Conservation (phyloP, 2,888 invertebrate genomes). For the Melieria crassipennis region DNA sequence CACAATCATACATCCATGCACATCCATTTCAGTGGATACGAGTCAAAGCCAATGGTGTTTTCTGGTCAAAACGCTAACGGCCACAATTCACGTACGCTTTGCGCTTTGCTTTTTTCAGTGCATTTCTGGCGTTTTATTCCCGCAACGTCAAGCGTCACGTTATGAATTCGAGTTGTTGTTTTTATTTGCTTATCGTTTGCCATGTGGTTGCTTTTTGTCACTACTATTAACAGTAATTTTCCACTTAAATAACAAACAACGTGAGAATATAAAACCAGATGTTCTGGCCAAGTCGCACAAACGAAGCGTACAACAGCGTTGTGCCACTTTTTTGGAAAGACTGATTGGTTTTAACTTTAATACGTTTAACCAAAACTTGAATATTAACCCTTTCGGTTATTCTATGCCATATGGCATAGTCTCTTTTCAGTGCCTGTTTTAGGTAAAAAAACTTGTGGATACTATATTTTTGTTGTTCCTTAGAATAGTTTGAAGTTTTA, state of each 20-base stretch:
- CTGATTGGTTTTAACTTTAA: too few species aligned
- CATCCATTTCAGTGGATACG: too few species aligned
- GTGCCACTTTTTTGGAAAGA: too few species aligned
- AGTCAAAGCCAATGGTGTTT: conserved; percentile 1
- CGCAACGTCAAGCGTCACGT: background rate
- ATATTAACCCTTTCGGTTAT: too few species aligned
- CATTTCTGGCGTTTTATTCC: background rate
- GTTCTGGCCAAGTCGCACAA: too few species aligned
- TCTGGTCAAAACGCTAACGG: conserved; percentile 14
- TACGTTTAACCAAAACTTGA: too few species aligned
- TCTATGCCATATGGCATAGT: too few species aligned
- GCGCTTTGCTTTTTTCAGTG: background rate
- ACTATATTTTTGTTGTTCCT: too few species aligned
- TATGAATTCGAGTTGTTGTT: background rate
- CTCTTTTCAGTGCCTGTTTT: too few species aligned
- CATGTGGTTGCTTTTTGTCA: conserved; percentile 25
- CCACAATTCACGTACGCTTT: conserved; percentile 1
- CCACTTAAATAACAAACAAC: conserved; percentile 45
- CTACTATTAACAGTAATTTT: conserved; percentile 41
- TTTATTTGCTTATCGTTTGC: background rate
- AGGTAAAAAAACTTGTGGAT: too few species aligned
- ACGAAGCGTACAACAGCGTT: too few species aligned
- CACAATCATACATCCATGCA: background rate
- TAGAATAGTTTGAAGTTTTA: too few species aligned
- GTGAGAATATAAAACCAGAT: conserved; percentile 41